Percentiles rank a stretch among this genome's conserved stretches.
Conservation (phyloP, 2,113 vertebrate species). For the Protobothrops flavoviridis region DNA sequence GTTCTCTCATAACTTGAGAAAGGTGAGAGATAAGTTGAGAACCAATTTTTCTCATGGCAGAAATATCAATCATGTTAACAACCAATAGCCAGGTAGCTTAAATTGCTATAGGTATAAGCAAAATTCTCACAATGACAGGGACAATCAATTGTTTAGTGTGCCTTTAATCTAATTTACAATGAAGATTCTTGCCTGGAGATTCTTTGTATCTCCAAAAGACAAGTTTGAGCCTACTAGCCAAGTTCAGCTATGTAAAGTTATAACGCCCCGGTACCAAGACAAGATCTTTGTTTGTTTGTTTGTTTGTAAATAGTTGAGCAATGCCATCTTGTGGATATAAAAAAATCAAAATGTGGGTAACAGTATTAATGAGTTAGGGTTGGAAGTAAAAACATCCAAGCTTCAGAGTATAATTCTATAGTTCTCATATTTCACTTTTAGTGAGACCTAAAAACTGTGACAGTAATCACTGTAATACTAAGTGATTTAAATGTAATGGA, state of each 20-base stretch:
- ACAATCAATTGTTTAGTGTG: not conserved
- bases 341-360: not conserved
- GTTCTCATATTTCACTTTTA: not conserved
- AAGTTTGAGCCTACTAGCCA: not conserved
- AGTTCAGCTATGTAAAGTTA: not conserved
- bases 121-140: not conserved
- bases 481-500: not conserved
- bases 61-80: not conserved
- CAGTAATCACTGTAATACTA: not conserved
- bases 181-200: not conserved
- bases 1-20: not conserved
- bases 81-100: not conserved
- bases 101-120: not conserved
- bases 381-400: not conserved
- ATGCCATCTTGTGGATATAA: conserved; percentile 21
- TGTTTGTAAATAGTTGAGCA: not conserved
- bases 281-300: not conserved
- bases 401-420: not conserved
- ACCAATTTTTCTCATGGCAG: not conserved
- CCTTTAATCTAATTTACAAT: not conserved
- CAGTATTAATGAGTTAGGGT: not conserved
- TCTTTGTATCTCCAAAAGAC: not conserved
- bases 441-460: not conserved
- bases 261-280: not conserved
- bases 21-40: not conserved